Evolutionary conservation across 2,888 invertebrate genomes (phyloP).

Genomic region (Agrotis ipsilon): DNA sequence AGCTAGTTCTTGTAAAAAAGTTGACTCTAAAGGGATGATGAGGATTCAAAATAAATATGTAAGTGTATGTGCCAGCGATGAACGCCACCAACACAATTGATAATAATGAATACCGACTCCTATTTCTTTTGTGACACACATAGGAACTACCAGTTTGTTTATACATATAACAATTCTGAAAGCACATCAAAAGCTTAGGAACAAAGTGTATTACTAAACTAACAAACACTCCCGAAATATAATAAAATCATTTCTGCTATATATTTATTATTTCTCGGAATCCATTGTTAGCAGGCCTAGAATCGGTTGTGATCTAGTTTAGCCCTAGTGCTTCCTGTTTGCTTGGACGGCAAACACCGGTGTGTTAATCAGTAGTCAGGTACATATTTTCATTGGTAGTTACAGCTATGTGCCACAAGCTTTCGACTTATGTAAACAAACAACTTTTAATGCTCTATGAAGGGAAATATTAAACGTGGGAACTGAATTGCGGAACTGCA

Average conservation of each 20-base stretch:
- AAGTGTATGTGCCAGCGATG: not conserved
- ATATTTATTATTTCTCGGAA: slow-evolving; percentile 46
- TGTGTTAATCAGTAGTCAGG: slow-evolving; percentile 46
- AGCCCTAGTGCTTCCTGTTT: slow-evolving; percentile 51
- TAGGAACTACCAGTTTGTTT: slow-evolving; percentile 17
- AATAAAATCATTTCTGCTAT: slow-evolving; percentile 49
- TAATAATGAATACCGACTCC: slow-evolving; percentile 15
- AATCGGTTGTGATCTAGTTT: slow-evolving; percentile 48
- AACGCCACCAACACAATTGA: slow-evolving; percentile 15
- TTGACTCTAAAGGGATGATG: not conserved
- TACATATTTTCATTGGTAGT: slow-evolving; percentile 42
- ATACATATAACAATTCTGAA: slow-evolving; percentile 22
- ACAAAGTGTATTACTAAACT: slow-evolving; percentile 24
- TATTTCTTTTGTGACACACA: slow-evolving; percentile 35
- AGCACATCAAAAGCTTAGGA: slow-evolving; percentile 51
- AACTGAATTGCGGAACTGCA: slow-evolving; percentile 18
- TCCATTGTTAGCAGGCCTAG: slow-evolving; percentile 39
- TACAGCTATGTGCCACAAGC: slow-evolving; percentile 38
- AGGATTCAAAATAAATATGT: not conserved
- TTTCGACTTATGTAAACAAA: slow-evolving; percentile 51
- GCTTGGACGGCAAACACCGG: slow-evolving; percentile 22
- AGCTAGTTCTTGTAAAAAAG: not conserved
- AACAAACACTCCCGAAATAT: slow-evolving; percentile 35
- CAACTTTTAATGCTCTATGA: slow-evolving; percentile 37
- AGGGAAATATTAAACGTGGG: slow-evolving; percentile 30